phyloP scores from a whole-genome alignment of 2,113 vertebrate genomes.

The Symphodus melops region DNA sequence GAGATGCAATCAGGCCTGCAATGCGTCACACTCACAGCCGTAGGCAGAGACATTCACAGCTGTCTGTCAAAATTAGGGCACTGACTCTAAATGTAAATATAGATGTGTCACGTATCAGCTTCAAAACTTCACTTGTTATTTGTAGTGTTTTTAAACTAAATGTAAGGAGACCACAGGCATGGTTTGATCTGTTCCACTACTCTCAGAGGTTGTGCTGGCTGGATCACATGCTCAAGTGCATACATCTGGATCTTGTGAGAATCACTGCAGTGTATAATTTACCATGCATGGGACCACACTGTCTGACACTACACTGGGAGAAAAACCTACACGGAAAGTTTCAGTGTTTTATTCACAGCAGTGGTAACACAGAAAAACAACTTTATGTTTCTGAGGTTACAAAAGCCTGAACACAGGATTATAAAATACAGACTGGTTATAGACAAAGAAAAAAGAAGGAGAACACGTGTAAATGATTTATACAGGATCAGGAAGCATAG shows the following conservation, averaged over 20 bases:
- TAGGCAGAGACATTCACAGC: conserved; percentile 60
- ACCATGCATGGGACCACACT: neutral
- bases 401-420: neutral
- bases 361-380: conserved; percentile 4
- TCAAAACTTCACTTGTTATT: conserved; percentile 16
- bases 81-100: conserved; percentile 42
- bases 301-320: neutral
- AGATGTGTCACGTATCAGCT: conserved; percentile 22
- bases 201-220: conserved; percentile 3
- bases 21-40: conserved; percentile 63
- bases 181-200: neutral
- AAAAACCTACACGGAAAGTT: neutral
- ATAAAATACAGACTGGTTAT: neutral
- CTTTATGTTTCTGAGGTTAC: conserved; percentile 3
- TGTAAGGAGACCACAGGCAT: neutral
- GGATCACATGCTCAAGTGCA: conserved; percentile 1
- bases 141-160: conserved; percentile 7
- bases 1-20: conserved; percentile 61
- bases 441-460: neutral
- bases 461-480: conserved; percentile 1
- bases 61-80: conserved; percentile 65
- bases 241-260: conserved; percentile 2
- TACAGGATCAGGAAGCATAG: neutral
- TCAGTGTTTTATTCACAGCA: neutral
- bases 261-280: conserved; percentile 13